Evolutionary conservation across 2,888 invertebrate species (phyloP), one percentile per base, ranked within the genome.

Genomic region (Zeuzera pyrina): DNA sequence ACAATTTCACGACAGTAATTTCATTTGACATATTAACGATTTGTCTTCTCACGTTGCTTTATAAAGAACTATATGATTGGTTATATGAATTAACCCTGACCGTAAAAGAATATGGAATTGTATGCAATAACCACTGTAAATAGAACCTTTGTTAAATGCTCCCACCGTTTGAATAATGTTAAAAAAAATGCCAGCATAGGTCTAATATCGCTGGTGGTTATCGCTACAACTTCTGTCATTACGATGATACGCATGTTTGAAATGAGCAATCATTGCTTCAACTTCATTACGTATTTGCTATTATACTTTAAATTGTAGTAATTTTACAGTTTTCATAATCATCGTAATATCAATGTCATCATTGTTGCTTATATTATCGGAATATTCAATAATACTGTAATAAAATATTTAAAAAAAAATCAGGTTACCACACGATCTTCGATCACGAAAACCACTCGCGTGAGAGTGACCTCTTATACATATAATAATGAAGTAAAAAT

Each of bases 1-100:
- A 38, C 48, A 52, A 58, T 54, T 49, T 52, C 40, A 49, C 36
- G 31, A 30, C 39, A 44, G 33, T 38, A 53, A 49, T 54, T 49
- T 57, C 56, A 56, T 53, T 47, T 42, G 35, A 38, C 37, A 39
- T 43, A 49, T 42, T 47, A 46, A 30, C 26, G 25, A 26, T 39
- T 48, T 53, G 39, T 41, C 51, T 60, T 66, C 67, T 59, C 61
- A 68, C 61, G 60, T 45, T 39, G 40, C 35, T 34, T 33, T 38
- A 39, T 41, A 32, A 22, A 23, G 31, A 35, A 38, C 28, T 32
- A 43, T 42, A 11, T 11, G n/a, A n/a, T n/a, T n/a, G n/a, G 38
- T 34, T 34, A 39, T 48, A 47, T 53, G 47, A 55, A 11, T 25
- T 41, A 69, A 64, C 70, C 72, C 74, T 76, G 77, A 71, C 73